These are phyloP conservation scores for Plebejus melissa DNA, from an alignment of 2,888 invertebrate genomes.

Conservation along the genomic window DNA sequence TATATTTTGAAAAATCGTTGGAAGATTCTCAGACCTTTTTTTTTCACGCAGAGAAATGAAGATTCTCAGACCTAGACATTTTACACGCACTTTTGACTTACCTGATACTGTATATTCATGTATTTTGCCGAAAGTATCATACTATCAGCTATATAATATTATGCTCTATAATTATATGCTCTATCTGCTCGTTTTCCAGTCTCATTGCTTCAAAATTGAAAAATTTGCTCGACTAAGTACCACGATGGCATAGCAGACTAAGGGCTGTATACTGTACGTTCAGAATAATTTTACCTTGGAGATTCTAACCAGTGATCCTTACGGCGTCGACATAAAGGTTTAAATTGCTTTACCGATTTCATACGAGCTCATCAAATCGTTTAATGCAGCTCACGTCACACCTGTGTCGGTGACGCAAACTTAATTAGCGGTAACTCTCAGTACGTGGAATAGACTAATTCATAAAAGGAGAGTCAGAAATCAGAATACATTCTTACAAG, in stretches of 20 bases:
- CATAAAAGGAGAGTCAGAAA: not conserved
- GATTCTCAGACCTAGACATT: too few relatives aligned
- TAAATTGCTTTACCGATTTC: not conserved
- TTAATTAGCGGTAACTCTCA: constrained; percentile 3
- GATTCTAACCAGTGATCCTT: not conserved
- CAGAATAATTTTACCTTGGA: not conserved
- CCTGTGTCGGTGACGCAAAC: constrained; percentile 15
- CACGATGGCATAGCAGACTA: not conserved
- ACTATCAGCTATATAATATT: too few relatives aligned
- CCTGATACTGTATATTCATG: too few relatives aligned
- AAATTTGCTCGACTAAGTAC: not conserved
- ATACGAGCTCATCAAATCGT: constrained; percentile 3
- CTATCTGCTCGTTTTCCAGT: too few relatives aligned
- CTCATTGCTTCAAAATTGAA: too few relatives aligned
- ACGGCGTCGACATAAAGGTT: not conserved
- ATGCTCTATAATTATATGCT: too few relatives aligned
- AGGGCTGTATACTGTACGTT: not conserved
- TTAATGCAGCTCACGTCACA: constrained; percentile 16
- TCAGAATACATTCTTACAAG: not conserved
- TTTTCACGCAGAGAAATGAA: too few relatives aligned
- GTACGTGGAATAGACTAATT: constrained; percentile 2
- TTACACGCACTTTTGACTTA: too few relatives aligned
- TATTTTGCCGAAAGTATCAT: too few relatives aligned
- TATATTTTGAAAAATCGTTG: too few relatives aligned
- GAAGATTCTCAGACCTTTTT: too few relatives aligned